Evolutionary conservation across 2,888 invertebrate species (phyloP).

Genomic region (Falcaria lacertinaria): DNA sequence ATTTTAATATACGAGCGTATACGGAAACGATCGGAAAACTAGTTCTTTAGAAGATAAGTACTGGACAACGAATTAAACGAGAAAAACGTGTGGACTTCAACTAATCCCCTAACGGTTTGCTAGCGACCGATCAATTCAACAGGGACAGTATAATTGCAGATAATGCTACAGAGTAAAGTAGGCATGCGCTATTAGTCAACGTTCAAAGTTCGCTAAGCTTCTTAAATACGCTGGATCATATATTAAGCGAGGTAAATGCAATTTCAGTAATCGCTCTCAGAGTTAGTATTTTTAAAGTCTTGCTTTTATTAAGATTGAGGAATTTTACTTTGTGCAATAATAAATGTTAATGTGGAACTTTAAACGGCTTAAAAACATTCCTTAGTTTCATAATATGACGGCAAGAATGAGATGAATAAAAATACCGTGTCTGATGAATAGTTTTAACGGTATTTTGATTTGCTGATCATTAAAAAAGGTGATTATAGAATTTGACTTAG

Average conservation of each 20-base stretch:
- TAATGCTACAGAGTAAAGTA: constrained; percentile 11
- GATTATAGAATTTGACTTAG: too few relatives aligned
- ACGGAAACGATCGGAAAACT: neutral
- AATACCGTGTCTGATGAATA: too few relatives aligned
- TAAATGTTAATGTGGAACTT: neutral
- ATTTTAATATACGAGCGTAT: too few relatives aligned
- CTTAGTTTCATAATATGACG: neutral
- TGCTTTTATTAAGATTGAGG: neutral
- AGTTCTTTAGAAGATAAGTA: neutral
- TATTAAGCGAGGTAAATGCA: neutral
- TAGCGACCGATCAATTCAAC: constrained; percentile 19
- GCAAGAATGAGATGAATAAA: too few relatives aligned
- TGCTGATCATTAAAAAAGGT: too few relatives aligned
- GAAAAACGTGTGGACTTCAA: constrained; percentile 5
- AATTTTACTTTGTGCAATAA: neutral
- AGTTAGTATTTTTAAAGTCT: neutral
- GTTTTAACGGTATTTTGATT: too few relatives aligned
- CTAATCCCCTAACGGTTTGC: constrained; percentile 11
- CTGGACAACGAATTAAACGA: neutral
- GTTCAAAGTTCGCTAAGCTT: constrained; percentile 6
- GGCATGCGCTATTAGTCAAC: constrained; percentile 27
- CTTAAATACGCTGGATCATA: constrained; percentile 6
- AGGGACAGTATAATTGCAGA: constrained; percentile 23
- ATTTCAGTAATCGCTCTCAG: neutral
- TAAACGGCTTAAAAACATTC: neutral